Percentiles rank a stretch among this genome's conserved stretches.
Conservation (phyloP, 2,888 invertebrate genomes). For the Phoenoteleia sp. region DNA sequence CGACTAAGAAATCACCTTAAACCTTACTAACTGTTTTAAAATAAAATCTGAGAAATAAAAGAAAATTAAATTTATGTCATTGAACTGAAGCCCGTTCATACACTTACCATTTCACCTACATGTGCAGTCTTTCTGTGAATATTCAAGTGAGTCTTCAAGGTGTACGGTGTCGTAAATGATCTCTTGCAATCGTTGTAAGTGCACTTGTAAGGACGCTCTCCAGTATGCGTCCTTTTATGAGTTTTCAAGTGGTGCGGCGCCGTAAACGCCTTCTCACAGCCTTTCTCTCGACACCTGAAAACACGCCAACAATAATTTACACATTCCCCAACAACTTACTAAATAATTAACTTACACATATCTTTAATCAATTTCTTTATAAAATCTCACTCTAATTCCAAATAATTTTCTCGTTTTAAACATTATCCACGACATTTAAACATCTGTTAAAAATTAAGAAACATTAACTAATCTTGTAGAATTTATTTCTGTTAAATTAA, state of each 20-base stretch:
- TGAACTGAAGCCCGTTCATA: too few relatives aligned
- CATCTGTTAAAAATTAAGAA: too few relatives aligned
- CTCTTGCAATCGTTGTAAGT: slow-evolving; percentile 90
- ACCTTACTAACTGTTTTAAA: not conserved
- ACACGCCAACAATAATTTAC: too few relatives aligned
- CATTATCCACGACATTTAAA: too few relatives aligned
- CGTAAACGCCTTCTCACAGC: slow-evolving; percentile 97
- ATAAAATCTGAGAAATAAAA: not conserved
- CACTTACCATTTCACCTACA: slow-evolving; percentile 79
- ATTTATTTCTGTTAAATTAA: too few relatives aligned
- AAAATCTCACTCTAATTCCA: too few relatives aligned
- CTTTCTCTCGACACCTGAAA: slow-evolving; percentile 92
- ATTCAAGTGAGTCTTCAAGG: slow-evolving; percentile 92
- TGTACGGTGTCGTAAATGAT: slow-evolving; percentile 95
- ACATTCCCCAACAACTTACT: slow-evolving; percentile 36
- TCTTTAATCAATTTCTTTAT: not conserved
- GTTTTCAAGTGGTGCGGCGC: slow-evolving; percentile 98
- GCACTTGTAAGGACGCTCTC: slow-evolving; percentile 94
- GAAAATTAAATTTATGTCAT: too few relatives aligned
- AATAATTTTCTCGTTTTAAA: too few relatives aligned
- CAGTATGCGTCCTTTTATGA: slow-evolving; percentile 94
- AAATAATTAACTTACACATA: not conserved
- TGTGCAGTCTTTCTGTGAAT: slow-evolving; percentile 89
- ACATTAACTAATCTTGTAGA: too few relatives aligned
- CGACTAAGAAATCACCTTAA: too few relatives aligned